These are phyloP conservation scores for Meda fulgida DNA, from an alignment of 2,797 vertebrate genomes.

Conservation along the genomic window DNA sequence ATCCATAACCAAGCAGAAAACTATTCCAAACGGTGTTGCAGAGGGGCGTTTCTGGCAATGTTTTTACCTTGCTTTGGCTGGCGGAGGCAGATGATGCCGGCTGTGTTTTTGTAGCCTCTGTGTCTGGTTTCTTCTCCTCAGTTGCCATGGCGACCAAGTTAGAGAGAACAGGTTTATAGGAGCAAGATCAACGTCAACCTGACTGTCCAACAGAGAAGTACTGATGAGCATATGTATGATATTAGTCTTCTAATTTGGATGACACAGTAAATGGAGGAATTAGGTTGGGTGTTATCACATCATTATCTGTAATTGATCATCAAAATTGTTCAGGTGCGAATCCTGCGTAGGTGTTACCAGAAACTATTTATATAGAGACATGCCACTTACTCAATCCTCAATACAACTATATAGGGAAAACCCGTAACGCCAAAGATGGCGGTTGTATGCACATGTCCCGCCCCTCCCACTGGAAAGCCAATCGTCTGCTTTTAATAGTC, in stretches of 20 bases:
- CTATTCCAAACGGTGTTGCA: neutral
- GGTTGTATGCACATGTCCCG: no score
- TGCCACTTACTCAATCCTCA: no score
- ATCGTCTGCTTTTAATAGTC: no score
- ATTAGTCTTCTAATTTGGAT: neutral
- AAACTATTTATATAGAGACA: no score
- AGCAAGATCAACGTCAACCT: constrained; percentile 52
- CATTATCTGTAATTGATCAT: neutral
- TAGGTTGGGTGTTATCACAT: neutral
- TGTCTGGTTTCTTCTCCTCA: constrained; percentile 98
- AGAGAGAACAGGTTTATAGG: constrained; percentile 58
- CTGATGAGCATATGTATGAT: neutral
- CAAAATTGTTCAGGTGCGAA: neutral
- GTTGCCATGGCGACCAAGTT: constrained; percentile 88
- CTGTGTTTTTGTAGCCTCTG: constrained; percentile 90
- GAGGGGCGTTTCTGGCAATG: neutral
- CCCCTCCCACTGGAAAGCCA: no score
- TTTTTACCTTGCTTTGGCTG: constrained; percentile 92
- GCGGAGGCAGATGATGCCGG: constrained; percentile 89
- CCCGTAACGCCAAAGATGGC: no score
- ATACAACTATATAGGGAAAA: no score
- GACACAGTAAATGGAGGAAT: neutral
- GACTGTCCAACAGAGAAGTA: constrained; percentile 35
- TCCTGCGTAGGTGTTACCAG: neutral
- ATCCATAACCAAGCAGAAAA: neutral